A percentile compares a stretch with the other conserved stretches of the same genome.
phyloP scores from a whole-genome alignment of 1,140 invertebrate species.

The Trissolcus basalis region DNA sequence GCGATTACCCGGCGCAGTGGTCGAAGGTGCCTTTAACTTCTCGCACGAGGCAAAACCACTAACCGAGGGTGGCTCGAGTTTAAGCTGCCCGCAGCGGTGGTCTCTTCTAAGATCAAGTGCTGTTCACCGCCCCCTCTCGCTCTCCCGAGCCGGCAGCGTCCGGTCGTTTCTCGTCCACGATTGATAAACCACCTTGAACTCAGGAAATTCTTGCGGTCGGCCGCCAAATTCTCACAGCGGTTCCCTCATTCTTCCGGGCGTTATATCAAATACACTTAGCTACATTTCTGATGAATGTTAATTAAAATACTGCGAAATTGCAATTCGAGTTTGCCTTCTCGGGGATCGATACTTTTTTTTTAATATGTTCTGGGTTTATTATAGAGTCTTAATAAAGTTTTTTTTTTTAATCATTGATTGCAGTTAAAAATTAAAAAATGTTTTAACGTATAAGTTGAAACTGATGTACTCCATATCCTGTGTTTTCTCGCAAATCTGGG shows the following conservation, averaged over 20 bases:
- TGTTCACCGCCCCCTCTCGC: constrained; percentile 40
- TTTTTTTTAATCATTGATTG: too few species aligned
- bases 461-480: too few species aligned
- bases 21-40: constrained; percentile 59
- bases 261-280: constrained; percentile 13
- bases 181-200: constrained; percentile 60
- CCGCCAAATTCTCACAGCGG: constrained; percentile 53
- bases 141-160: constrained; percentile 31
- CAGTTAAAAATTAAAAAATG: too few species aligned
- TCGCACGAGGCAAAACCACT: constrained; percentile 56
- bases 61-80: constrained; percentile 60
- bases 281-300: neutral
- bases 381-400: too few species aligned
- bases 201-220: constrained; percentile 58
- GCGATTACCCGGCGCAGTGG: constrained; percentile 57
- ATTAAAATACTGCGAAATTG: neutral
- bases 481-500: too few species aligned
- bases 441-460: too few species aligned
- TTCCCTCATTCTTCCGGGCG: constrained; percentile 19
- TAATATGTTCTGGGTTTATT: too few species aligned
- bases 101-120: constrained; percentile 64
- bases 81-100: constrained; percentile 61
- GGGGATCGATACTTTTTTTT: too few species aligned
- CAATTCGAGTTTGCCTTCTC: too few species aligned
- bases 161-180: constrained; percentile 52